Conservation (phyloP, 2,888 invertebrate species). For the Eupithecia abbreviata region DNA sequence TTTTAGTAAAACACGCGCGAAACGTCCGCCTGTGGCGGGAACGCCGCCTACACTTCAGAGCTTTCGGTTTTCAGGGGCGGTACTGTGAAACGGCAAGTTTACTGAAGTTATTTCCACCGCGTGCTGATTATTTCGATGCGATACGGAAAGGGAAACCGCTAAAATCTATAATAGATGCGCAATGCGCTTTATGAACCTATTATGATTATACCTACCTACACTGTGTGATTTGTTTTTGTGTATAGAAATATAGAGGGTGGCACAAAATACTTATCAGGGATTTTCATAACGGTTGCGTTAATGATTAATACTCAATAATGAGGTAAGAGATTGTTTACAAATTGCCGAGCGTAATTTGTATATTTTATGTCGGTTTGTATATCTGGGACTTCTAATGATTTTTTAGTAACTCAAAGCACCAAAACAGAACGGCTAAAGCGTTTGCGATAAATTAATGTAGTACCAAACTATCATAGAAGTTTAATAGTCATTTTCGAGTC, state of each 20-base stretch:
- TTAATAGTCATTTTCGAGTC: too few species aligned
- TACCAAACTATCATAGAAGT: neutral
- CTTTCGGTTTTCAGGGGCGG: conserved; percentile 53
- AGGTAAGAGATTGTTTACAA: too few species aligned
- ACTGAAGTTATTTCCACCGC: conserved; percentile 15
- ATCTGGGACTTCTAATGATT: neutral
- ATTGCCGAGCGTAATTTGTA: neutral
- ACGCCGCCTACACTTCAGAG: conserved; percentile 52
- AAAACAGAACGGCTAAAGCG: neutral
- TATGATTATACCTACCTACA: neutral
- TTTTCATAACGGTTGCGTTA: neutral
- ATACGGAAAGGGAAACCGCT: neutral
- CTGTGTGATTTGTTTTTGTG: neutral
- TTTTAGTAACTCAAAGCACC: neutral
- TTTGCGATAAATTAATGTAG: neutral
- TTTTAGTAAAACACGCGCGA: conserved; percentile 30
- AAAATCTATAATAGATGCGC: conserved; percentile 10
- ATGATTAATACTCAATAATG: neutral
- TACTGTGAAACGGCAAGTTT: conserved; percentile 31
- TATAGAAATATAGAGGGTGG: neutral
- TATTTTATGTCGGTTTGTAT: neutral
- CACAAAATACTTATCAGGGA: neutral
- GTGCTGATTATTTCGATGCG: conserved; percentile 13
- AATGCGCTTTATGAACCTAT: neutral
- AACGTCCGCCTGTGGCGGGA: conserved; percentile 56